Conservation (phyloP, 2,888 invertebrate species). For the Magallana nippona region DNA sequence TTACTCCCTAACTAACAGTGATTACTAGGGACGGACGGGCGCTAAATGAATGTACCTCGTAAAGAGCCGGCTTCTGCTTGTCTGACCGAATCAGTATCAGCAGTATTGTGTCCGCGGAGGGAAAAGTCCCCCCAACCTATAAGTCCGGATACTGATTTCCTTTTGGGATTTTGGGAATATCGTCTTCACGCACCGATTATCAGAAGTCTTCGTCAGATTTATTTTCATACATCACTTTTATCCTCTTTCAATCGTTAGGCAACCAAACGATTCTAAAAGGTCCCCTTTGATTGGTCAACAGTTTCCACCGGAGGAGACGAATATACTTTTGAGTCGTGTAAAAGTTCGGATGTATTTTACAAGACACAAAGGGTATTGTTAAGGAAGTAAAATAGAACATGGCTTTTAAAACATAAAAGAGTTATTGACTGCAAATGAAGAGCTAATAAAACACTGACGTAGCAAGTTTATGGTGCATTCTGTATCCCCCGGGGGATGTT, state of each 20-base stretch:
- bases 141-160: background rate
- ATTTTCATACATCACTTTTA: background rate
- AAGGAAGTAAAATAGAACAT: background rate
- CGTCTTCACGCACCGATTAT: background rate
- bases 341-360: background rate
- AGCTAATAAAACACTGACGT: background rate
- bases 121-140: background rate
- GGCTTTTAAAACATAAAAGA: background rate
- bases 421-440: constrained; percentile 7
- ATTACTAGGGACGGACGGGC: constrained; percentile 32
- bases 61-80: constrained; percentile 37
- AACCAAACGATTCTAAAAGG: background rate
- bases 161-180: background rate
- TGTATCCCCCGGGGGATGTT: background rate
- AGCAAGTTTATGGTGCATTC: background rate
- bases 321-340: background rate
- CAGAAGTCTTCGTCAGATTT: background rate
- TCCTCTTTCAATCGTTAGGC: background rate
- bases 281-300: background rate
- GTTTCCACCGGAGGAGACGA: constrained; percentile 5
- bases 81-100: constrained; percentile 33
- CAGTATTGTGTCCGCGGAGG: constrained; percentile 12
- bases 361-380: no score
- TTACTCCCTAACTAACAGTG: constrained; percentile 41
- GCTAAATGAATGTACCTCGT: constrained; percentile 33